Base-by-base conservation (phyloP, 1,140 invertebrate genomes). In the Monochamus saltuarius region DNA sequence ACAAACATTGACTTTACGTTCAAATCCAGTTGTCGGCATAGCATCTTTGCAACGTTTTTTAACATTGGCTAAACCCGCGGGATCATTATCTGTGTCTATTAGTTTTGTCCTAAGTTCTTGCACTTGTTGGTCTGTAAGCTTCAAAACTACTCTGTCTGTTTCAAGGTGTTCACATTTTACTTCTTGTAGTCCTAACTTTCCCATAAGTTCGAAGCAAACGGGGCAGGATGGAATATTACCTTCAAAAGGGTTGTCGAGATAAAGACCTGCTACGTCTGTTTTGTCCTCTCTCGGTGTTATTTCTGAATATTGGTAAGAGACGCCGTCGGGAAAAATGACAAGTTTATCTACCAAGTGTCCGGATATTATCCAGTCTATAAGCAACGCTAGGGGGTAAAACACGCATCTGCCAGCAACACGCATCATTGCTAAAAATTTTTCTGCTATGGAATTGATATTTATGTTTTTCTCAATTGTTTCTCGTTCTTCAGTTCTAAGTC, bases 201-300 rank as follows among this genome's bases (percentile, higher is more conserved):
- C 51, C n/a, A 17, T 16, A 6, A 53, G 17, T n/a, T 36, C 34
- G 4, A 38, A 9, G 39, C 51, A 53, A 14, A 53, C 37, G 6
- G 34, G n/a, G 16, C 51, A 53, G 17, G 4, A 11, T 7, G 36
- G 34, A 7, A 38, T 37, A 22, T 53, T 17, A 10, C 37, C 36
- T 39, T 53, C 51, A 53, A 9, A 38, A n/a, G 51, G 51, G 36
- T 16, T 17, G 36, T 37, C 51, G 6, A 53, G n/a, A 14, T 39
- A 19, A 14, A 53, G 29, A 7, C 13, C 37, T 6, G 36, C 51
- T 6, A 8, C 37, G 7, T 38, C 37, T 11, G 37, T 36, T 53
- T 39, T 10, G 4, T 45, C 16, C 7, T 38, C 7, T 8, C n/a
- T 38, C n/a, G 37, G n/a, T n/a, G n/a, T n/a, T n/a, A n/a, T n/a